Evolutionary conservation across 2,888 invertebrate species (phyloP).

Genomic region (Trissonchulus sp.): DNA sequence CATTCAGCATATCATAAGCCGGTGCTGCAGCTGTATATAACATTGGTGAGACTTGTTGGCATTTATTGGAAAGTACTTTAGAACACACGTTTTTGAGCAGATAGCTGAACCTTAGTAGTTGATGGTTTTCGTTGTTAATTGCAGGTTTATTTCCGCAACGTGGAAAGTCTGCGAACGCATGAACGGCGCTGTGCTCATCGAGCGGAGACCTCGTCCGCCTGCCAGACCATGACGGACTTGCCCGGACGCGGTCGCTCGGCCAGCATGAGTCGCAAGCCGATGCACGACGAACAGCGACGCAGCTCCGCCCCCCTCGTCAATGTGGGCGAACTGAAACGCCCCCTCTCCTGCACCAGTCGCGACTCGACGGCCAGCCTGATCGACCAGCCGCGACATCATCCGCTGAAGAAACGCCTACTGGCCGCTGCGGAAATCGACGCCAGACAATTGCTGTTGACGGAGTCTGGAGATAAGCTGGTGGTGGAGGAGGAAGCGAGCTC

Average conservation of each 20-base stretch:
- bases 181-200: slow-evolving; percentile 69
- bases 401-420: slow-evolving; percentile 24
- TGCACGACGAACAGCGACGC: neutral
- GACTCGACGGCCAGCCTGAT: neutral
- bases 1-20: too few species aligned
- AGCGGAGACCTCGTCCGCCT: neutral
- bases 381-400: neutral
- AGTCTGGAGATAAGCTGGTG: neutral
- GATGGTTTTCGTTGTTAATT: too few species aligned
- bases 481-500: neutral
- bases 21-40: too few species aligned
- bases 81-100: too few species aligned
- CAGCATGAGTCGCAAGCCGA: neutral
- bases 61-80: too few species aligned
- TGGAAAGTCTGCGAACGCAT: slow-evolving; percentile 73
- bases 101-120: too few species aligned
- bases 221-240: neutral
- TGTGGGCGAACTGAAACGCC: neutral
- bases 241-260: neutral
- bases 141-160: slow-evolving; percentile 64
- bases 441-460: neutral
- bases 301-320: neutral
- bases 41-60: too few species aligned
- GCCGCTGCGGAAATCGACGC: slow-evolving; percentile 1
- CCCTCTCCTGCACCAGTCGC: neutral